phyloP scores from a whole-genome alignment of 2,113 vertebrate species.

The Ciconia maguari region DNA sequence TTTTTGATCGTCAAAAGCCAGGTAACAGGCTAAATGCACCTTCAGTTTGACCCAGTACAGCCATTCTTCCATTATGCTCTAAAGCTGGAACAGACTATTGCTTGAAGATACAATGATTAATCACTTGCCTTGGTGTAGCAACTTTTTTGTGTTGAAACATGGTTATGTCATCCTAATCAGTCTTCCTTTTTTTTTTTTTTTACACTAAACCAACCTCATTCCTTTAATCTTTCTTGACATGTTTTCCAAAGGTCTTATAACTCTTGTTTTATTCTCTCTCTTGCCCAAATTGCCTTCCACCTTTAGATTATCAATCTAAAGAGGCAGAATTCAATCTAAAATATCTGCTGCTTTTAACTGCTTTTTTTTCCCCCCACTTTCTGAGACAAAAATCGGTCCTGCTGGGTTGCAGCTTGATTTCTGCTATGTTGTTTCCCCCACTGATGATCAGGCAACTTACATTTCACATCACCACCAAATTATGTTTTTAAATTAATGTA shows the following conservation, averaged over 20 bases:
- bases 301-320: neutral
- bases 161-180: neutral
- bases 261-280: neutral
- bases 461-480: neutral
- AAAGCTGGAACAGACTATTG: neutral
- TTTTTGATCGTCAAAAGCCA: neutral
- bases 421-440: neutral
- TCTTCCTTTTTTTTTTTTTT: neutral
- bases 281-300: neutral
- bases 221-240: neutral
- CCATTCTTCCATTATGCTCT: neutral
- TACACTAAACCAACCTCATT: neutral
- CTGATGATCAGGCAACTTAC: neutral
- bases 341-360: neutral
- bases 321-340: neutral
- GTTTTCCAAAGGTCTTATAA: neutral
- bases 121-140: neutral
- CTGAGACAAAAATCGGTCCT: neutral
- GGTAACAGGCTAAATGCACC: neutral
- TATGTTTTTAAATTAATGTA: neutral
- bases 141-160: neutral
- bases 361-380: neutral
- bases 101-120: constrained; percentile 1
- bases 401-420: neutral
- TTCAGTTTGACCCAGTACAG: neutral